Evolutionary conservation across 92 coral and sea anemone genomes (phyloP), one percentile per base, ranked within the genome.

Genomic region (Meandrina meandrites): DNA sequence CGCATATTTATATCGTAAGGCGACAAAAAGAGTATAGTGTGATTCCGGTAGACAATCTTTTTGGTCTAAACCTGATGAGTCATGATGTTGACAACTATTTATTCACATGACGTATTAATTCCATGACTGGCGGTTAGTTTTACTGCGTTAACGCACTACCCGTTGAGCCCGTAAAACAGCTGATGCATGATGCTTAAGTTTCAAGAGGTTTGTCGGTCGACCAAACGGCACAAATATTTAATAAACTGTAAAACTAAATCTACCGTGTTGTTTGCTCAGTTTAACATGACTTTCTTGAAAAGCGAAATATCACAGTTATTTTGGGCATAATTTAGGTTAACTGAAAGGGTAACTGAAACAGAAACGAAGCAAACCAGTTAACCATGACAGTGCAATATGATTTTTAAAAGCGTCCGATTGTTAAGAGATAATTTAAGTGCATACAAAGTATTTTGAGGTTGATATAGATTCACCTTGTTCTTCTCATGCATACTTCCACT

Each of bases 351-450:
- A 28, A 28, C 40, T 73, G n/a, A 73, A 40, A n/a, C 34, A 45
- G 2, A 30, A 31, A 13, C 10, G 40, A 77, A 47, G 16, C 8
- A 0, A 50, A 45, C 35, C 6, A 37, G 36, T 62, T 15, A 19
- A 64, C 75, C 57, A 16, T 81, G 62, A 45, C 24, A 69, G 58
- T 28, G 45, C 58, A 81, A 81, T 37, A 81, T 60, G 53, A 27
- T 34, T 30, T 37, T 30, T 13, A 11, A 64, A 64, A 47, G 75
- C 68, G 51, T 51, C 42, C 34, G 79, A 70, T 82, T 82, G 79
- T 82, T 82, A 81, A 10, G 21, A n/a, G 45, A n/a, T 40, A 66
- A 42, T 81, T 66, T 53, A 77, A 66, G 73, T 27, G 32, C 74
- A 13, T 54, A 24, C 56, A 22, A 7, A 81, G 56, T 60, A 40